A percentile compares a stretch with the other conserved stretches of the same genome.
Evolutionary conservation across 2,113 vertebrate species (phyloP).

Genomic region (Pogona vitticeps): DNA sequence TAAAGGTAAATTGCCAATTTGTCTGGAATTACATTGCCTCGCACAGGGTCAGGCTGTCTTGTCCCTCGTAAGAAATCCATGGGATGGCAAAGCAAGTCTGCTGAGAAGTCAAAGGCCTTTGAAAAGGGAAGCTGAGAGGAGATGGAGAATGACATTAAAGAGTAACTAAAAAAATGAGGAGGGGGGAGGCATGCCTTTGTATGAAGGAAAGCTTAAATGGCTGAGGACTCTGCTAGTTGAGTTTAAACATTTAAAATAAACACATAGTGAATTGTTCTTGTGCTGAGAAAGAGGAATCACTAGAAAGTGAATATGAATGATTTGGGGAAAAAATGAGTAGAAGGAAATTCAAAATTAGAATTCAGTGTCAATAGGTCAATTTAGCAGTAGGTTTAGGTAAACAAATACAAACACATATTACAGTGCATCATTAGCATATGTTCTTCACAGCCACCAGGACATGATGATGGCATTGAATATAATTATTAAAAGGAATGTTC

Average conservation of each 20-base stretch:
- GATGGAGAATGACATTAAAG: background rate
- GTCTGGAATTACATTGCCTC: background rate
- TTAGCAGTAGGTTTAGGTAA: background rate
- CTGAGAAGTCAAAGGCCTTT: background rate
- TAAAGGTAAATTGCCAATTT: background rate
- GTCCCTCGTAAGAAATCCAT: background rate
- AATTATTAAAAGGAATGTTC: background rate
- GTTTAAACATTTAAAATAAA: no score
- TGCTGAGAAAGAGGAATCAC: background rate
- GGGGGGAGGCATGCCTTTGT: background rate
- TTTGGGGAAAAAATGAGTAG: no score
- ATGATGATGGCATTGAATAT: background rate
- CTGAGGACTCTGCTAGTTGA: no score
- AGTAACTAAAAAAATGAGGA: background rate
- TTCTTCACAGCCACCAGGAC: background rate
- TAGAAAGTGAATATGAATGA: background rate
- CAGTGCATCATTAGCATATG: background rate
- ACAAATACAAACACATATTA: background rate
- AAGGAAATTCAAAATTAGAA: background rate
- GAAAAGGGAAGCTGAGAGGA: background rate
- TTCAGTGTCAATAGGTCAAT: background rate
- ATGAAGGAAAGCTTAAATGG: background rate
- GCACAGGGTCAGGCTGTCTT: background rate
- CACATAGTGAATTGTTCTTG: no score
- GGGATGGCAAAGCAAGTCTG: background rate